Evolutionary conservation across 2,888 invertebrate genomes (phyloP).

Genomic region (Drosophila merina): DNA sequence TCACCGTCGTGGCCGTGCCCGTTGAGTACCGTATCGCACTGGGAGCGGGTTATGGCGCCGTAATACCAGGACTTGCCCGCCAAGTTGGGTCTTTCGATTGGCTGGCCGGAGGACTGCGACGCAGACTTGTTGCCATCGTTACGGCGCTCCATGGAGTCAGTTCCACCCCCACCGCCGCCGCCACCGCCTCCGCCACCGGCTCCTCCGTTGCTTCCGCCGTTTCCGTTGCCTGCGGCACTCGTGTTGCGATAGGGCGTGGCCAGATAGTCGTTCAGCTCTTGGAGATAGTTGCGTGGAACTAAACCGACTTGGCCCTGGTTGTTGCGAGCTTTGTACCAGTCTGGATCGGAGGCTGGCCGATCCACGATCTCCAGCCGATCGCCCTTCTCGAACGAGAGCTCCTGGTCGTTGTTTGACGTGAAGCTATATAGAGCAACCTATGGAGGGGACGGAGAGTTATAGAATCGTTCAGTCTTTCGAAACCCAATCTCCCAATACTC

Average conservation of each 20-base stretch:
- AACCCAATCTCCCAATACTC: conserved; percentile 68
- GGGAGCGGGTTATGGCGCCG: conserved; percentile 96
- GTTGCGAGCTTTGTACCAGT: conserved; percentile 98
- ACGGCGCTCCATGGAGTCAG: conserved; percentile 85
- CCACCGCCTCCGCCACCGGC: conserved; percentile 82
- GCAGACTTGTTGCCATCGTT: conserved; percentile 82
- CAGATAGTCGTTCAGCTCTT: conserved; percentile 95
- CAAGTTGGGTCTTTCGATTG: conserved; percentile 88
- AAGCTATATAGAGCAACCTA: conserved; percentile 96
- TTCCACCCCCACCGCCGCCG: conserved; percentile 63
- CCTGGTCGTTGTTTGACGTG: conserved; percentile 96
- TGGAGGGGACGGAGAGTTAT: conserved; percentile 4
- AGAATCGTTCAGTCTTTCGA: neutral
- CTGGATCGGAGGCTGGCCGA: conserved; percentile 98
- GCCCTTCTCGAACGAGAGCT: conserved; percentile 98
- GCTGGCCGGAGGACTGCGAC: conserved; percentile 73
- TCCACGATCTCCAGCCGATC: conserved; percentile 98
- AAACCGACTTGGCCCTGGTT: conserved; percentile 96
- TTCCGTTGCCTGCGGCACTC: conserved; percentile 80
- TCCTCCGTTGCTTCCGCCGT: conserved; percentile 53
- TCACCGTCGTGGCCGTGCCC: conserved; percentile 98
- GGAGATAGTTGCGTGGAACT: conserved; percentile 97
- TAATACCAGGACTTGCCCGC: conserved; percentile 98
- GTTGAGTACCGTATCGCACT: conserved; percentile 97
- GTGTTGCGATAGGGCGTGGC: conserved; percentile 90